A percentile compares a stretch with the other conserved stretches of the same genome.
These are phyloP conservation scores for Drosophila rellima DNA, from an alignment of 2,888 invertebrate genomes.

Conservation along the genomic window DNA sequence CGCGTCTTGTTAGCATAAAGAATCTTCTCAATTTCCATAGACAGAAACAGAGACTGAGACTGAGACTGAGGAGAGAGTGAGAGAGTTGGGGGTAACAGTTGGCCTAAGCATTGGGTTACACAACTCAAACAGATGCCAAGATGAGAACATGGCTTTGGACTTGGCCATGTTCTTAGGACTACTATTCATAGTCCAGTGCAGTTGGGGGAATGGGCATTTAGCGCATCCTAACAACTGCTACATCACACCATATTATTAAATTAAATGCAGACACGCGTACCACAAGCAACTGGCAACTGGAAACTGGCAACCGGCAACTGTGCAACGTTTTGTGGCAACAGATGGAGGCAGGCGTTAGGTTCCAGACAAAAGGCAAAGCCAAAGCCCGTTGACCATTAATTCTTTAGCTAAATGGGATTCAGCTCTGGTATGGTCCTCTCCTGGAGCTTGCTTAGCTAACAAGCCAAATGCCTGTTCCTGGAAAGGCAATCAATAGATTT, in stretches of 20 bases:
- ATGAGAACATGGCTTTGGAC: slow-evolving; percentile 8
- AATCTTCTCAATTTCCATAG: slow-evolving; percentile 50
- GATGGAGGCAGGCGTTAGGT: slow-evolving; percentile 51
- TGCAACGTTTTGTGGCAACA: slow-evolving; percentile 62
- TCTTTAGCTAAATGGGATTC: slow-evolving; percentile 58
- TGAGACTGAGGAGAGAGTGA: not conserved
- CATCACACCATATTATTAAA: slow-evolving; percentile 80
- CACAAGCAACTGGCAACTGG: slow-evolving; percentile 27
- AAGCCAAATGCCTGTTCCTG: slow-evolving; percentile 53
- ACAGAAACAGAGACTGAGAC: not conserved
- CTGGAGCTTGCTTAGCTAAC: slow-evolving; percentile 61
- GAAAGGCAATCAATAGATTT: slow-evolving; percentile 74
- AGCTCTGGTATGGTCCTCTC: slow-evolving; percentile 30
- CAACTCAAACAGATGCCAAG: slow-evolving; percentile 70
- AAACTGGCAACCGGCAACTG: slow-evolving; percentile 50
- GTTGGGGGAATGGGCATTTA: slow-evolving; percentile 66
- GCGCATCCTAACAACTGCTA: slow-evolving; percentile 80
- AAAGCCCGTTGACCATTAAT: slow-evolving; percentile 65
- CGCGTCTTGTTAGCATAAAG: slow-evolving; percentile 72
- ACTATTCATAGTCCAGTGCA: slow-evolving; percentile 10
- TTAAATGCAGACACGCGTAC: slow-evolving; percentile 76
- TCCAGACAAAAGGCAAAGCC: slow-evolving; percentile 17
- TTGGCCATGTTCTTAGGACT: slow-evolving; percentile 13
- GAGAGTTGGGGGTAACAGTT: slow-evolving; percentile 31
- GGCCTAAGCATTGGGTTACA: slow-evolving; percentile 66